Conservation (phyloP, 2,888 invertebrate species). For the Drosophila birchii region DNA sequence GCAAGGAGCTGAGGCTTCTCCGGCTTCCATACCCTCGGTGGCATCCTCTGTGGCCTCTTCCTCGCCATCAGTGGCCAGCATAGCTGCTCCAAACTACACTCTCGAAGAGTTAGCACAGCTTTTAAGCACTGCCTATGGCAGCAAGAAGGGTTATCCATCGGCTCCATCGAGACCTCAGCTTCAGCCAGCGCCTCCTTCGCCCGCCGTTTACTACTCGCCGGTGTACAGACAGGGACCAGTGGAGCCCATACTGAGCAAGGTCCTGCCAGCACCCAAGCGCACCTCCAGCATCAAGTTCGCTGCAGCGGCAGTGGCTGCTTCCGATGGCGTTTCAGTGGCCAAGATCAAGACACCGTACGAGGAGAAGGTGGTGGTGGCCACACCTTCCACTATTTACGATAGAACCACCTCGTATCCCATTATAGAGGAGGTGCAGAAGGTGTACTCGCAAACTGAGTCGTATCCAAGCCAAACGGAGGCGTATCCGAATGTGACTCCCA, state of each 20-base stretch:
- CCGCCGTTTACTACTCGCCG: constrained; percentile 44
- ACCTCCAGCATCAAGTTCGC: constrained; percentile 35
- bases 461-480: constrained; percentile 34
- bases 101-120: constrained; percentile 67
- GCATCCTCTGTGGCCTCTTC: constrained; percentile 39
- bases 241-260: constrained; percentile 38
- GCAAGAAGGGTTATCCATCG: constrained; percentile 48
- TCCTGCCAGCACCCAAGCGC: constrained; percentile 4
- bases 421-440: constrained; percentile 12
- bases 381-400: constrained; percentile 50
- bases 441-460: constrained; percentile 2
- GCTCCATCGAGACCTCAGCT: constrained; percentile 23
- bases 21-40: constrained; percentile 9
- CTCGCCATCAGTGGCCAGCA: constrained; percentile 45
- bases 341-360: constrained; percentile 63
- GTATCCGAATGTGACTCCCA: constrained; percentile 39
- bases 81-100: constrained; percentile 68
- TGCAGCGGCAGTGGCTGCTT: constrained; percentile 46
- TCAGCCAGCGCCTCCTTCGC: constrained; percentile 25
- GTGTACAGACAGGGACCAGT: constrained; percentile 36
- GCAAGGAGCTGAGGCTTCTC: constrained; percentile 20
- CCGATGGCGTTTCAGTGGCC: constrained; percentile 52
- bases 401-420: constrained; percentile 46
- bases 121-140: constrained; percentile 61
- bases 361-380: constrained; percentile 58